phyloP scores from a whole-genome alignment of 2,113 vertebrate species.

The Ictalurus furcatus region DNA sequence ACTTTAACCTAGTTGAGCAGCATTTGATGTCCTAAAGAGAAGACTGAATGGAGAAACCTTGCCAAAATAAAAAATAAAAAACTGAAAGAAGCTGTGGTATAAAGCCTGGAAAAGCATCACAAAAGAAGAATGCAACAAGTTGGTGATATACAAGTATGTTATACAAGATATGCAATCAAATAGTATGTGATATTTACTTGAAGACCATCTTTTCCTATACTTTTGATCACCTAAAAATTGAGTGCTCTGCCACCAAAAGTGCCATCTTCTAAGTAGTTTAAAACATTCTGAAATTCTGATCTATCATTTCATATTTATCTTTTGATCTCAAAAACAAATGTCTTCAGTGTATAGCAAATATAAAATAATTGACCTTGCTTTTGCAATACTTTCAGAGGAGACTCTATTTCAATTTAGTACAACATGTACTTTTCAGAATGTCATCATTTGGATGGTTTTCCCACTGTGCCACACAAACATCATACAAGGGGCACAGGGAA shows the following conservation, averaged over 20 bases:
- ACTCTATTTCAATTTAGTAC: neutral
- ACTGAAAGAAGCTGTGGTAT: neutral
- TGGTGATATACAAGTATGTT: neutral
- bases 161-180: neutral
- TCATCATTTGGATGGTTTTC: neutral
- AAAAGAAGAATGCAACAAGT: neutral
- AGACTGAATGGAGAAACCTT: neutral
- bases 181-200: neutral
- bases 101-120: neutral
- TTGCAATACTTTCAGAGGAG: too few relatives aligned
- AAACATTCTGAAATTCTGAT: neutral
- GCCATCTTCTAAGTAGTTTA: neutral
- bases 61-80: neutral
- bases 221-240: neutral
- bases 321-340: neutral
- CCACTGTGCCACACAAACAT: neutral
- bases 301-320: neutral
- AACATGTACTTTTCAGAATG: neutral
- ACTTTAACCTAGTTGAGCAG: neutral
- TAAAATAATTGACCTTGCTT: neutral
- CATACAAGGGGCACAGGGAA: neutral
- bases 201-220: neutral
- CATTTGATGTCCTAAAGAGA: neutral
- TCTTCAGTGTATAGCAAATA: neutral
- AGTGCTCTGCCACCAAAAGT: neutral